phyloP scores from a whole-genome alignment of 2,888 invertebrate species.

The Chironomus riparius region DNA sequence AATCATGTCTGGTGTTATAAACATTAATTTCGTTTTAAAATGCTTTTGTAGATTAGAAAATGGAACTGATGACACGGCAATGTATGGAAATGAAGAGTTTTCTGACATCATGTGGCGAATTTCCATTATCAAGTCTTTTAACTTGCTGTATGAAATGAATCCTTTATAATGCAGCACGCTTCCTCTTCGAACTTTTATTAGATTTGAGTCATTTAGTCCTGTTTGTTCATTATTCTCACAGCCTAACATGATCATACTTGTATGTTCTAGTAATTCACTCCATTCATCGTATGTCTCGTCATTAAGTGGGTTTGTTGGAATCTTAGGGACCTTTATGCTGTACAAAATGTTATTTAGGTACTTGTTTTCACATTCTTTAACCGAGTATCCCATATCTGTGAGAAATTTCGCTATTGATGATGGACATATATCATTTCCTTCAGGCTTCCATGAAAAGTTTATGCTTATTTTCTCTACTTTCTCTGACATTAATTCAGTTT shows the following conservation, averaged over 20 bases:
- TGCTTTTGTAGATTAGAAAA: background rate
- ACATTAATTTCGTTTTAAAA: background rate
- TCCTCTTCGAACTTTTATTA: background rate
- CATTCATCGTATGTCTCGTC: background rate
- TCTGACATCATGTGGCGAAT: background rate
- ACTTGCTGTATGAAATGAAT: background rate
- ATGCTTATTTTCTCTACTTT: background rate
- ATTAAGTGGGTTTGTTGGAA: background rate
- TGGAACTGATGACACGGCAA: background rate
- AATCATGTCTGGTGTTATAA: background rate
- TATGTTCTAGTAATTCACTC: background rate
- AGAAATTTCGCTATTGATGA: constrained; percentile 9
- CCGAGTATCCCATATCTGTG: background rate
- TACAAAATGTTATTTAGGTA: background rate
- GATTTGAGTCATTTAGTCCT: background rate
- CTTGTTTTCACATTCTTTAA: background rate
- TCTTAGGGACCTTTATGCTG: background rate
- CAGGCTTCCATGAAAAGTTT: background rate
- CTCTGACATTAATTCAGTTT: background rate
- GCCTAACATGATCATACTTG: background rate
- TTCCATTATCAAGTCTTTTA: background rate
- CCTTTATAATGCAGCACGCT: background rate
- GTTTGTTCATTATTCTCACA: background rate
- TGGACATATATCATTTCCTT: background rate
- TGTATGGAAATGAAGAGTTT: background rate